A percentile compares a stretch with the other conserved stretches of the same genome.
phyloP scores from a whole-genome alignment of 2,888 invertebrate genomes.

The Drosophila cracens region DNA sequence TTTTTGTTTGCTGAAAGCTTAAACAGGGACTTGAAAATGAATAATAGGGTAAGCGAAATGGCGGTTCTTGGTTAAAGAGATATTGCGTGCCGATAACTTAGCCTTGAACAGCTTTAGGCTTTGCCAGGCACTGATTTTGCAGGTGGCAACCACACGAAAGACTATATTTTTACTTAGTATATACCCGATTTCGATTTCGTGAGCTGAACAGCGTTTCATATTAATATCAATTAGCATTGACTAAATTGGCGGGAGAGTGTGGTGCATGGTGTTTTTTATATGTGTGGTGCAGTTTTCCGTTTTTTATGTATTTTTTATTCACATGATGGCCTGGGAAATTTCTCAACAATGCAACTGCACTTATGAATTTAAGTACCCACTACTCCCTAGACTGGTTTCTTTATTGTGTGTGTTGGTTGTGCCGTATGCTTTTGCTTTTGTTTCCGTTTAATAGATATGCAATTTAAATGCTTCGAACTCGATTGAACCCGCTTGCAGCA shows the following conservation, averaged over 20 bases:
- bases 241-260: slow-evolving; percentile 50
- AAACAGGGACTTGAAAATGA: not conserved
- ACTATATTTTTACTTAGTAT: slow-evolving; percentile 1
- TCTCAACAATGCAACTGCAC: slow-evolving; percentile 46
- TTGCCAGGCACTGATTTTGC: not conserved
- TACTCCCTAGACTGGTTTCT: slow-evolving; percentile 17
- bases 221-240: slow-evolving; percentile 69
- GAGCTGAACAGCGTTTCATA: slow-evolving; percentile 51
- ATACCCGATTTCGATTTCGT: slow-evolving; percentile 26
- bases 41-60: not conserved
- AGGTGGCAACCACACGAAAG: slow-evolving; percentile 12
- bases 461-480: slow-evolving; percentile 69
- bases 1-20: slow-evolving; percentile 2
- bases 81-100: slow-evolving; percentile 7
- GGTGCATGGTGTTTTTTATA: slow-evolving; percentile 32
- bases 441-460: slow-evolving; percentile 37
- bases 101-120: not conserved
- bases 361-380: slow-evolving; percentile 27
- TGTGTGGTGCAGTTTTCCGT: slow-evolving; percentile 14
- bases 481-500: slow-evolving; percentile 55
- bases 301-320: slow-evolving; percentile 50
- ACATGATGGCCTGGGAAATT: slow-evolving; percentile 61
- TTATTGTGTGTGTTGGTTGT: slow-evolving; percentile 8
- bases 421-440: slow-evolving; percentile 33
- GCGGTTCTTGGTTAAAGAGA: not conserved